phyloP scores from a whole-genome alignment of 2,113 vertebrate species.

The Microcebus lehilahytsara region DNA sequence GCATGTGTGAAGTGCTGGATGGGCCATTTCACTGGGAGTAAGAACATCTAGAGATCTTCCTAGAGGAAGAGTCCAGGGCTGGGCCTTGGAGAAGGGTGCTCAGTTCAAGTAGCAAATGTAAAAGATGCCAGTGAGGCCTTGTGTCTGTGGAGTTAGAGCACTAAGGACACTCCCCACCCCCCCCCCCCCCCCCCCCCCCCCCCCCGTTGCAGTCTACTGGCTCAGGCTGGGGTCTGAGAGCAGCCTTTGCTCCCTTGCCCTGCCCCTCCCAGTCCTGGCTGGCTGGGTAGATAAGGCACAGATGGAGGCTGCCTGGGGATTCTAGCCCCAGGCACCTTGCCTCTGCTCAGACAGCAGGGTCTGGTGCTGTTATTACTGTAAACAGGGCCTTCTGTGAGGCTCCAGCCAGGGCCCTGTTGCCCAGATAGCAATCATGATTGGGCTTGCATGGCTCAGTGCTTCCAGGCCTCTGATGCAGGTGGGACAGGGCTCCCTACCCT shows the following conservation, averaged over 20 bases:
- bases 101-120: not conserved
- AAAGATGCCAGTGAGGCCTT: not conserved
- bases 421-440: conserved; percentile 75
- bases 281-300: conserved; percentile 37
- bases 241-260: not conserved
- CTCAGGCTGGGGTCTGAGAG: not conserved
- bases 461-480: not conserved
- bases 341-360: conserved; percentile 1
- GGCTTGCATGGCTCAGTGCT: conserved; percentile 57
- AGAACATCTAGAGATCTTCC: not conserved
- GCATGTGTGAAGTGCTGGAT: not conserved
- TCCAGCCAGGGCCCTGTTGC: conserved; percentile 43
- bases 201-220: not conserved
- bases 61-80: not conserved
- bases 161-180: rapidly evolving
- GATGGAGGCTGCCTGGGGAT: conserved; percentile 78
- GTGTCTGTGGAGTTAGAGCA: not conserved
- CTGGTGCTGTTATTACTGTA: conserved; percentile 84
- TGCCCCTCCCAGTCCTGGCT: not conserved
- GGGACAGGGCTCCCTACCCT: not conserved
- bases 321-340: conserved; percentile 74
- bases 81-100: not conserved
- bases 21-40: not conserved
- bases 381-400: conserved; percentile 79
- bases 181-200: not conserved